Evolutionary conservation across 1,140 invertebrate genomes (phyloP).

Genomic region (Ips typographus): DNA sequence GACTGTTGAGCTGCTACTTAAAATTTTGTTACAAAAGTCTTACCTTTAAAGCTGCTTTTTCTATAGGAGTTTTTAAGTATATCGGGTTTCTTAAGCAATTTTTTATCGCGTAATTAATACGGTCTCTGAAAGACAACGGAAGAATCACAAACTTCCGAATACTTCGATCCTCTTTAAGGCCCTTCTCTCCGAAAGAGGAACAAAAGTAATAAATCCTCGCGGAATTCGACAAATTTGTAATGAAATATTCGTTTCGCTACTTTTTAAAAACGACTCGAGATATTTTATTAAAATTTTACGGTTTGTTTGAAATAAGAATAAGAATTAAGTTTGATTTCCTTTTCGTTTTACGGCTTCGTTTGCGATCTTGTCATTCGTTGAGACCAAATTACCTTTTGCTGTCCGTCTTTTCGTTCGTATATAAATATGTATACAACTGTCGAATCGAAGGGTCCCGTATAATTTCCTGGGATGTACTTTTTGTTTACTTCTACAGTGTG

Average conservation of each 20-base stretch:
- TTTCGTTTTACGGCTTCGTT: background rate
- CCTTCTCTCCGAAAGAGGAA: background rate
- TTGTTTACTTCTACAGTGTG: too few species aligned
- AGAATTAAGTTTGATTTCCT: slow-evolving; percentile 3
- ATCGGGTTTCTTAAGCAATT: too few species aligned
- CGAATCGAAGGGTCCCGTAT: background rate
- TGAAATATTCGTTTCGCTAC: slow-evolving; percentile 1
- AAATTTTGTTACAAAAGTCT: too few species aligned
- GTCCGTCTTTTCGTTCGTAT: background rate
- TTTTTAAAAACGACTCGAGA: background rate
- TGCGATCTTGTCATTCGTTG: background rate
- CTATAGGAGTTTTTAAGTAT: too few species aligned
- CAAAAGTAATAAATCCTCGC: background rate
- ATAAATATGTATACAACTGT: background rate
- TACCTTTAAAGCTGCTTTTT: too few species aligned
- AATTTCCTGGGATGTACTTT: too few species aligned
- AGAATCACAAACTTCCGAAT: too few species aligned
- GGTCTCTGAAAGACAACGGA: too few species aligned
- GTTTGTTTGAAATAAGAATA: slow-evolving; percentile 8
- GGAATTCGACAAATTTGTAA: slow-evolving; percentile 7
- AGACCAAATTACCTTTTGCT: slow-evolving; percentile 1
- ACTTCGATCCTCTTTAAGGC: too few species aligned
- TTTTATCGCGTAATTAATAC: too few species aligned
- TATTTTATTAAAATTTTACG: slow-evolving; percentile 16
- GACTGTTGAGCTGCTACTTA: too few species aligned